phyloP scores from a whole-genome alignment of 2,888 invertebrate species.

The Drosophila percnosoma region DNA sequence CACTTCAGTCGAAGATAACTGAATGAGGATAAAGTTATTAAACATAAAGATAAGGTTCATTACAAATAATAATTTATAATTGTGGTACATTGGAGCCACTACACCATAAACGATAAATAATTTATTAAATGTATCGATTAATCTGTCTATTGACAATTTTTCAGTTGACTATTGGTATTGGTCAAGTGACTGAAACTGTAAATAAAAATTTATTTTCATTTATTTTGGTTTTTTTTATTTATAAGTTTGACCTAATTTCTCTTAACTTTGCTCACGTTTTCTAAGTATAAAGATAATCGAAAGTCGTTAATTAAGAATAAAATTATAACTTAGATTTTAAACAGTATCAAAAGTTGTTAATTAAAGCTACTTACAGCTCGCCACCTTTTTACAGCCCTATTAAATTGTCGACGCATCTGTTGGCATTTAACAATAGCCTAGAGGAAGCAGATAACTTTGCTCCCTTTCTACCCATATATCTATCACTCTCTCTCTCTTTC shows the following conservation, averaged over 20 bases:
- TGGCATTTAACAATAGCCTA: slow-evolving; percentile 23
- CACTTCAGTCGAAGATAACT: neutral
- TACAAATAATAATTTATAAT: neutral
- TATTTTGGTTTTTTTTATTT: neutral
- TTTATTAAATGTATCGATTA: neutral
- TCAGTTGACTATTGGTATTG: neutral
- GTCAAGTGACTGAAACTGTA: neutral
- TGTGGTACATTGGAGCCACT: neutral
- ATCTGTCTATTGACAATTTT: neutral
- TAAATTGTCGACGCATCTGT: slow-evolving; percentile 24
- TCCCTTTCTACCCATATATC: neutral
- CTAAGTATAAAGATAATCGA: neutral
- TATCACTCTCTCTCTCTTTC: neutral
- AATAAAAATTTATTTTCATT: neutral
- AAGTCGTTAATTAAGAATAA: neutral
- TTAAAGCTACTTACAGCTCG: neutral
- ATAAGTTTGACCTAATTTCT: neutral
- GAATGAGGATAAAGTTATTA: neutral
- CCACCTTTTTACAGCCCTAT: slow-evolving; percentile 15
- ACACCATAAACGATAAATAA: neutral
- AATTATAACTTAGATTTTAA: neutral
- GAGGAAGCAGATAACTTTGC: neutral
- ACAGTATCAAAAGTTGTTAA: slow-evolving; percentile 3
- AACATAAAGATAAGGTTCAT: neutral
- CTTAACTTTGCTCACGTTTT: neutral